These are phyloP conservation scores for Antheraea pernyi DNA, from an alignment of 1,140 invertebrate species.

Conservation along the genomic window DNA sequence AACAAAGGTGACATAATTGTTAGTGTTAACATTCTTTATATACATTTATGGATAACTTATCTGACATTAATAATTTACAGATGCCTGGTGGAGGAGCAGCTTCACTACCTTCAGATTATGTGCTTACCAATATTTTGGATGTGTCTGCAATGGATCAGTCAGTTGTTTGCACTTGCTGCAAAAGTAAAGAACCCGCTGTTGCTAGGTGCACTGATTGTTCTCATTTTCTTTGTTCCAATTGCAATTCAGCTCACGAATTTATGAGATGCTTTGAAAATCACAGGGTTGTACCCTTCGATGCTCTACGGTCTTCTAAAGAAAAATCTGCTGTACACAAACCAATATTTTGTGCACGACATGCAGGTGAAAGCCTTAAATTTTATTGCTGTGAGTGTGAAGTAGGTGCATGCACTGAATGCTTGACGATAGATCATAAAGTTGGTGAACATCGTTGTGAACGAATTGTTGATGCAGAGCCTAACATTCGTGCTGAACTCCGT, in stretches of 20 bases:
- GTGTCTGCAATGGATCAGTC: slow-evolving; percentile 89
- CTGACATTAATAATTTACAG: slow-evolving; percentile 44
- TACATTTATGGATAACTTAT: slow-evolving; percentile 16
- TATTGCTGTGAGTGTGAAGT: slow-evolving; percentile 91
- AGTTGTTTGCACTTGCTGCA: slow-evolving; percentile 92
- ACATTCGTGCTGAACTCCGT: slow-evolving; percentile 87
- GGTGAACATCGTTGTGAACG: slow-evolving; percentile 90
- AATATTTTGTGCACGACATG: slow-evolving; percentile 88
- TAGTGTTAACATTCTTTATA: slow-evolving; percentile 9
- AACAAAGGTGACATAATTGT: slow-evolving; percentile 81
- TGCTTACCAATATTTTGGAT: slow-evolving; percentile 91
- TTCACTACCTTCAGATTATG: slow-evolving; percentile 90
- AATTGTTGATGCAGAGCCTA: slow-evolving; percentile 86
- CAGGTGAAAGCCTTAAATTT: slow-evolving; percentile 88
- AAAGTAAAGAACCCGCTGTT: slow-evolving; percentile 93
- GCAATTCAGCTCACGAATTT: slow-evolving; percentile 95
- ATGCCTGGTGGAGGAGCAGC: slow-evolving; percentile 86
- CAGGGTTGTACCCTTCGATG: slow-evolving; percentile 92
- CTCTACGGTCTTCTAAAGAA: slow-evolving; percentile 88
- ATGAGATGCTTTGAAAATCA: slow-evolving; percentile 98
- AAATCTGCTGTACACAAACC: slow-evolving; percentile 89
- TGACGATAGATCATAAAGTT: slow-evolving; percentile 88
- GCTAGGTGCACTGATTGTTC: slow-evolving; percentile 96
- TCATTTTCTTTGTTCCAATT: slow-evolving; percentile 95
- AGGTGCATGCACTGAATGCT: slow-evolving; percentile 90